Base-by-base conservation (phyloP, 2,113 vertebrate species). In the Crocuta crocuta region DNA sequence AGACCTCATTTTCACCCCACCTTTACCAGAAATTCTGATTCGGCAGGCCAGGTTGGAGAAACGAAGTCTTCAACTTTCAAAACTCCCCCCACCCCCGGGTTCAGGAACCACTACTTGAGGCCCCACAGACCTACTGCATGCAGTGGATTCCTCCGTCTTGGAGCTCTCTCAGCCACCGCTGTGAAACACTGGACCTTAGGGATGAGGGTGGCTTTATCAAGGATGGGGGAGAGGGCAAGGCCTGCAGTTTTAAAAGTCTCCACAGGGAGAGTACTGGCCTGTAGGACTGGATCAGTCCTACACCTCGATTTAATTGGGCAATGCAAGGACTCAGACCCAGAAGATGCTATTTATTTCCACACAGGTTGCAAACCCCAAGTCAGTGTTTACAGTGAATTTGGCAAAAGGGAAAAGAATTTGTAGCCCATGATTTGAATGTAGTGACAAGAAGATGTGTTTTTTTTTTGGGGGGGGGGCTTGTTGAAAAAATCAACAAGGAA, bases 241-340 rank as follows among this genome's bases (percentile, higher is more conserved):
- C 31, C 87, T 94, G 33, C 28, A 31, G 81, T 76, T 53, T 91
- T 80, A 91, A 73, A 89, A 86, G 26, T 89, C 28, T 93, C 43
- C 3, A 17, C 63, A 26, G 66, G 35, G 73, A 95, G 74, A 86
- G 6, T 89, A 89, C 8, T 82, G 4, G 3, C 70, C 70, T 39
- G 39, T 39, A 39, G 39, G 39, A 39, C 39, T 10, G 23, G 16
- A 70, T 63, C 94, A 94, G 43, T 35, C 45, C 55, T 65, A 48
- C 58, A 76, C 24, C 53, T 90, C 31, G 0, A 7, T 74, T 39
- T 73, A 83, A 45, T 3, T 61, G 28, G 50, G 43, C 53, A 71
- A 89, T 13, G 33, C 26, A 88, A 84, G 31, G 17, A 91, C 86
- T 96, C 85, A 81, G 61, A 76, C 35, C 21, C 28, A 31, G 50